Percentiles rank a stretch among this genome's conserved stretches.
Evolutionary conservation across 2,113 vertebrate genomes (phyloP).

Genomic region (Noturus placidus): DNA sequence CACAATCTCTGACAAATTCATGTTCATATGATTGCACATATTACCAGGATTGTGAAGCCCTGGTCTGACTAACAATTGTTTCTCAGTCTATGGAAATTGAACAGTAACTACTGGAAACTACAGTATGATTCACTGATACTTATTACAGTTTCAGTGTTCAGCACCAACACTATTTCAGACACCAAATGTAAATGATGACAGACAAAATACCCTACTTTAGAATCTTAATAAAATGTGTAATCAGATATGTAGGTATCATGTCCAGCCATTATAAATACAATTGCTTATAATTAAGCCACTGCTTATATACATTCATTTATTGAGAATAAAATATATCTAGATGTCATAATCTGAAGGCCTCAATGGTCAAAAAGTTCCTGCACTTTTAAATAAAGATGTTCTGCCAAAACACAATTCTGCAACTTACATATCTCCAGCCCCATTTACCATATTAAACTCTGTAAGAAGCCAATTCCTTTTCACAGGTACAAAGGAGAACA

Average conservation of each 20-base stretch:
- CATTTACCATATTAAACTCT: background rate
- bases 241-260: background rate
- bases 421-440: background rate
- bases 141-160: constrained; percentile 59
- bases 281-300: background rate
- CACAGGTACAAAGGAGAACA: background rate
- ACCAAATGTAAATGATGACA: background rate
- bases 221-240: background rate
- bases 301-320: background rate
- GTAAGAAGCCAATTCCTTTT: background rate
- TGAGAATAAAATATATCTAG: background rate
- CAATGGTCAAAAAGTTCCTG: background rate
- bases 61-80: constrained; percentile 65
- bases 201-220: background rate
- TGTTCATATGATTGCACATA: constrained; percentile 63
- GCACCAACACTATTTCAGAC: background rate
- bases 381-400: background rate
- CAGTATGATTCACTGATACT: constrained; percentile 74
- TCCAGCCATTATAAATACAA: background rate
- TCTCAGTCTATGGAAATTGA: constrained; percentile 64
- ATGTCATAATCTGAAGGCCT: background rate
- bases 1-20: background rate
- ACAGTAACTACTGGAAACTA: constrained; percentile 68
- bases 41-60: constrained; percentile 67
- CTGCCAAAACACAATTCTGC: background rate